Conservation (phyloP, 2,113 vertebrate genomes). For the Rhabdornis inornatus region DNA sequence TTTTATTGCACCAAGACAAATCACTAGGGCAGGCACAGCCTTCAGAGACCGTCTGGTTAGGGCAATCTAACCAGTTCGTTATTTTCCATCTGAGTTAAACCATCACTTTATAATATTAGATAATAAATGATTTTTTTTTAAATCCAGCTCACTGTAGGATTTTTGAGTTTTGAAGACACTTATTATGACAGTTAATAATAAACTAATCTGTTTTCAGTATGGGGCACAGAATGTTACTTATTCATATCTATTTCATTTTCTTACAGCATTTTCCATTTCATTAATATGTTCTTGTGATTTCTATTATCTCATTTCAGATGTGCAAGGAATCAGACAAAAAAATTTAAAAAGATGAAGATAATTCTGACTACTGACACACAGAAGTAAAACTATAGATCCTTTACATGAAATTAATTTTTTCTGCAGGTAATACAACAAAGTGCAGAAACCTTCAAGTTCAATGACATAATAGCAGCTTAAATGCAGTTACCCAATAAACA, state of each 20-base stretch:
- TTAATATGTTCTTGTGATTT: constrained; percentile 11
- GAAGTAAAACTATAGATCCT: not conserved
- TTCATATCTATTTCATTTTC: constrained; percentile 10
- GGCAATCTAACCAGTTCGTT: not conserved
- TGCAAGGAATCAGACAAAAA: not conserved
- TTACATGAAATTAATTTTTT: not conserved
- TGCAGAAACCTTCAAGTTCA: constrained; percentile 17
- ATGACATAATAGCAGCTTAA: constrained; percentile 6
- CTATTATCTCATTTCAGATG: not conserved
- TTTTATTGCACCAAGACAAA: not conserved
- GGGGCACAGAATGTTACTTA: not conserved
- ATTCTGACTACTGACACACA: not conserved
- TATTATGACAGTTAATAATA: constrained; percentile 15
- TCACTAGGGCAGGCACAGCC: not conserved
- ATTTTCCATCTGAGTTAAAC: not conserved
- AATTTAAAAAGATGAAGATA: not conserved
- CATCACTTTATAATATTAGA: not conserved
- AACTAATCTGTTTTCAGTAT: not conserved
- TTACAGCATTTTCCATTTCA: not conserved
- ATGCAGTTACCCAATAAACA: not conserved
- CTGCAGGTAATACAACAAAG: not conserved
- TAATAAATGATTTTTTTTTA: not conserved
- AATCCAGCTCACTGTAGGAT: not conserved
- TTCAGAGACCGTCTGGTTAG: not conserved
- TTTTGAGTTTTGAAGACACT: not conserved